Percentiles rank a stretch among this genome's conserved stretches.
phyloP scores from a whole-genome alignment of 64 coral and sea anemone genomes.

The Montipora capricornis region DNA sequence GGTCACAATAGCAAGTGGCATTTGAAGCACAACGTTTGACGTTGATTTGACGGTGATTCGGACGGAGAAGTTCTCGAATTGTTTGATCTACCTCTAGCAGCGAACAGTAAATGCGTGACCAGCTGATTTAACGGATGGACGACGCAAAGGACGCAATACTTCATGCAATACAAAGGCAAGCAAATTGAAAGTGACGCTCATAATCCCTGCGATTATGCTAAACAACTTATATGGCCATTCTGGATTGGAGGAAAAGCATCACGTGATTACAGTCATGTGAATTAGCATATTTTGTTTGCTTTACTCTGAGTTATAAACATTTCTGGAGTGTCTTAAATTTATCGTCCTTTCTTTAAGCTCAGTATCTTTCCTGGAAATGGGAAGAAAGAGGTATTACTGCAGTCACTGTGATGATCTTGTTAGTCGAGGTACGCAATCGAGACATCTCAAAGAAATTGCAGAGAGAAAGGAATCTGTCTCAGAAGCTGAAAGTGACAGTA shows the following conservation, averaged over 20 bases:
- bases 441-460: background rate
- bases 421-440: background rate
- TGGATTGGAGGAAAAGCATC: too few species aligned
- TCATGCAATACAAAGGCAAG: too few species aligned
- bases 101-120: background rate
- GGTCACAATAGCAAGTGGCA: background rate
- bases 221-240: too few species aligned
- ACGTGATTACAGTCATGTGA: too few species aligned
- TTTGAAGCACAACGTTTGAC: background rate
- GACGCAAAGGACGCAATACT: too few species aligned
- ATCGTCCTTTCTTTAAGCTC: background rate
- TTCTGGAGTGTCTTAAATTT: background rate
- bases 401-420: background rate
- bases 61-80: background rate
- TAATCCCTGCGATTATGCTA: too few species aligned
- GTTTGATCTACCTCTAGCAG: background rate
- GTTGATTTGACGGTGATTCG: background rate
- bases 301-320: background rate
- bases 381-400: constrained; percentile 21
- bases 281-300: too few species aligned
- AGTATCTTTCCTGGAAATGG: constrained; percentile 14
- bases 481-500: background rate
- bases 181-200: too few species aligned
- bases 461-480: background rate
- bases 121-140: background rate